A percentile compares a stretch with the other conserved stretches of the same genome.
Conservation (phyloP, 1,140 invertebrate species). For the Episyrphus balteatus region DNA sequence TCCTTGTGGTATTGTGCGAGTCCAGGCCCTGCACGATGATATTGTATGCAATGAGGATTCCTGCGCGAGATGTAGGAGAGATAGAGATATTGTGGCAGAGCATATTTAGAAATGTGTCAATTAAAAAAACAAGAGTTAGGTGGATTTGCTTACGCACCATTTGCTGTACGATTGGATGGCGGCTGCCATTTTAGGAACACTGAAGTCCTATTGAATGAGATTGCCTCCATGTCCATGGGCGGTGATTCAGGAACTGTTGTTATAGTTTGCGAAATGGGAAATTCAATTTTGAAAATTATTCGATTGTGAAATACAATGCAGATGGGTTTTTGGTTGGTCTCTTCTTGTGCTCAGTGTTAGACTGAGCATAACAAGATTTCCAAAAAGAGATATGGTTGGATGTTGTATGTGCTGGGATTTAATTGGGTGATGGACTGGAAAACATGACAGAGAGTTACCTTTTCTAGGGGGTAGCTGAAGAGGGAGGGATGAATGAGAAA, state of each 20-base stretch:
- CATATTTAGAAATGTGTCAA: not conserved
- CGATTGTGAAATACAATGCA: not conserved
- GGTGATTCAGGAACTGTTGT: constrained; percentile 60
- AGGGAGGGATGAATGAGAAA: no score
- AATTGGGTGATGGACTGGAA: no score
- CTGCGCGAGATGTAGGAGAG: constrained; percentile 9
- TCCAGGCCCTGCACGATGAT: constrained; percentile 35
- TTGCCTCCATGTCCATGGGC: constrained; percentile 67
- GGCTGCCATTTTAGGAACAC: constrained; percentile 75
- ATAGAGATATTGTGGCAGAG: not conserved
- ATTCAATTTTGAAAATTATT: not conserved
- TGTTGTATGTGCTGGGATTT: no score
- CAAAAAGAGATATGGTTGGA: not conserved
- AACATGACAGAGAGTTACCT: no score
- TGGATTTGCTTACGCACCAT: constrained; percentile 41
- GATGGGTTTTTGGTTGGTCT: no score
- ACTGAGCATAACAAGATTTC: no score
- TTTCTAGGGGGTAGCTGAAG: no score
- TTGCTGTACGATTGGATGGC: constrained; percentile 54
- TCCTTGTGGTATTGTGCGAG: constrained; percentile 36
- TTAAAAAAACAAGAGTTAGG: not conserved
- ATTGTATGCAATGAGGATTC: constrained; percentile 34
- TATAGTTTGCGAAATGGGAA: not conserved
- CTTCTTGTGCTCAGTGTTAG: no score
- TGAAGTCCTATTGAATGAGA: constrained; percentile 64